These are phyloP conservation scores for Ginglymostoma cirratum DNA, from an alignment of 2,113 vertebrate genomes.

Conservation along the genomic window DNA sequence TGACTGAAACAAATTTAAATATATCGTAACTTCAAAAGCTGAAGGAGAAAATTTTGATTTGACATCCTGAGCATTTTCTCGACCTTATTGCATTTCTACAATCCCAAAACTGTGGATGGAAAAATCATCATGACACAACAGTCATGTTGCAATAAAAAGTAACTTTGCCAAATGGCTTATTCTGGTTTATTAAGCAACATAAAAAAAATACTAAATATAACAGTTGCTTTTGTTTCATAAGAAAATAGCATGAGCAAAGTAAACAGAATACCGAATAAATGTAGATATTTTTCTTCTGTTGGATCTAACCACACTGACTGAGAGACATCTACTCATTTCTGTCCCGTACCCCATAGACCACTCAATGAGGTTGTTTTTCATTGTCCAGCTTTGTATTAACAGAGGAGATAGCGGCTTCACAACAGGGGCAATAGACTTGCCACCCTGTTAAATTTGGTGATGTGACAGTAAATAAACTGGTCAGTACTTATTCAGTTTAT, in stretches of 20 bases:
- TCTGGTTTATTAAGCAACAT: neutral
- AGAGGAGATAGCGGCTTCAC: neutral
- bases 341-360: neutral
- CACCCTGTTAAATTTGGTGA: neutral
- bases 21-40: neutral
- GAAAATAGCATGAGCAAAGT: neutral
- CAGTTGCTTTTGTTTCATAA: neutral
- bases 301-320: neutral
- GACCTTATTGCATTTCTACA: neutral
- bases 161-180: constrained; percentile 6
- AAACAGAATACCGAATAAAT: neutral
- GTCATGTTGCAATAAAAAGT: neutral
- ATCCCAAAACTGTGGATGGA: constrained; percentile 22
- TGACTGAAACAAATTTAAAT: constrained; percentile 19
- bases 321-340: neutral
- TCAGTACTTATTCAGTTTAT: neutral
- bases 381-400: neutral
- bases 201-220: neutral
- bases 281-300: neutral
- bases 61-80: neutral
- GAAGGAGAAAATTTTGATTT: neutral
- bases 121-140: neutral
- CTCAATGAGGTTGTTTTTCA: neutral
- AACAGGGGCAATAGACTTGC: neutral
- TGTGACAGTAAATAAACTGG: neutral